These are phyloP conservation scores for Microcebus murinus DNA, from an alignment of 2,113 vertebrate genomes.

Conservation along the genomic window DNA sequence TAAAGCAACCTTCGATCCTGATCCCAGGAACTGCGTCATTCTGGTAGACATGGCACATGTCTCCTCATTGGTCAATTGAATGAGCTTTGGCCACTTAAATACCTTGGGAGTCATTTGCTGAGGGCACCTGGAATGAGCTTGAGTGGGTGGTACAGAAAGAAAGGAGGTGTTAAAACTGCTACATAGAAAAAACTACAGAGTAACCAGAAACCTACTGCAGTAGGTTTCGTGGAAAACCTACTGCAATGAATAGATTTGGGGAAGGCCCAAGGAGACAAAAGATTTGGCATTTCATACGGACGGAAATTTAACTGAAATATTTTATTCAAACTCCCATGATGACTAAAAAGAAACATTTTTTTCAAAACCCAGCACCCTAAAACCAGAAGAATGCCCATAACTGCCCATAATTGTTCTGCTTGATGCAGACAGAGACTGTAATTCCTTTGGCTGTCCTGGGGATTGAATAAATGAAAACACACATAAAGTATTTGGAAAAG, in stretches of 20 bases:
- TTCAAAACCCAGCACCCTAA: conserved; percentile 80
- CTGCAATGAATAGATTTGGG: conserved; percentile 58
- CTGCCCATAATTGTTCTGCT: conserved; percentile 60
- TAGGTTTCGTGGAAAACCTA: conserved; percentile 68
- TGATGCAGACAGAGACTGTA: conserved; percentile 71
- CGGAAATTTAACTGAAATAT: conserved; percentile 59
- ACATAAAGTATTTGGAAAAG: not conserved
- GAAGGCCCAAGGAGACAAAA: conserved; percentile 42
- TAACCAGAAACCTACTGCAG: conserved; percentile 45
- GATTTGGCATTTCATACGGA: conserved; percentile 35
- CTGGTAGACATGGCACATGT: conserved; percentile 70
- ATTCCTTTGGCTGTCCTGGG: not conserved
- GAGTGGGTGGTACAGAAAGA: conserved; percentile 81
- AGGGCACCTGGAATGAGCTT: conserved; percentile 83
- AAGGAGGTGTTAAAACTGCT: conserved; percentile 77
- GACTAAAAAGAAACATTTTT: conserved; percentile 79
- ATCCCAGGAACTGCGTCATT: conserved; percentile 76
- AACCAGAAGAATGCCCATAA: conserved; percentile 73
- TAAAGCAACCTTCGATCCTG: conserved; percentile 80
- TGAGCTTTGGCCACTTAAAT: conserved; percentile 84
- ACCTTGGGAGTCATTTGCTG: conserved; percentile 89
- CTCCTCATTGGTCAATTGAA: conserved; percentile 86
- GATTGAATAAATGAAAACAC: not conserved
- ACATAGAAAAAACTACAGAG: conserved; percentile 68
- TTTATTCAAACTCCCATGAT: conserved; percentile 71